Percentiles rank a stretch among this genome's conserved stretches.
phyloP scores from a whole-genome alignment of 2,888 invertebrate species.

The Ferdinandea cuprea region DNA sequence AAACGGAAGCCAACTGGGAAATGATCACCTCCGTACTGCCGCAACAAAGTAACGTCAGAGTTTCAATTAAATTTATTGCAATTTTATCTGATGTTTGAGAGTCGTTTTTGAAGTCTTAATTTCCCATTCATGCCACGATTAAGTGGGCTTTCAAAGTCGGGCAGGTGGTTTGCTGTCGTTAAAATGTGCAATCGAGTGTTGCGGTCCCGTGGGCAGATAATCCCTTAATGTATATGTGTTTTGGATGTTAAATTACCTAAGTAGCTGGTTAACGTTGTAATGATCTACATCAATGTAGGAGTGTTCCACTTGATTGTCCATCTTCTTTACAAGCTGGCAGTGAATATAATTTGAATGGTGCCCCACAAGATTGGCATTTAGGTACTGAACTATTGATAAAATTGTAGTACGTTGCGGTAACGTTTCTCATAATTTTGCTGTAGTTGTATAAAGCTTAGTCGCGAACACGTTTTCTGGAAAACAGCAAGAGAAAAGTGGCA shows the following conservation, averaged over 20 bases:
- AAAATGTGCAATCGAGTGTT: conserved; percentile 21
- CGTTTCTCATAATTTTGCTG: no score
- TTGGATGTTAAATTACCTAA: neutral
- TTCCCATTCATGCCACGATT: conserved; percentile 69
- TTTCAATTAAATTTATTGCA: conserved; percentile 53
- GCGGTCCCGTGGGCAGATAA: neutral
- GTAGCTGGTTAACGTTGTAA: no score
- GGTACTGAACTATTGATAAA: no score
- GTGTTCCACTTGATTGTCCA: no score
- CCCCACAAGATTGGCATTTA: no score
- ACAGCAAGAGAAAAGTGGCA: no score
- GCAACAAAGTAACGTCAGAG: conserved; percentile 3
- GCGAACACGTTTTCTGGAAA: no score
- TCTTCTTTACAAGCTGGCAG: no score
- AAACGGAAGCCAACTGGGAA: conserved; percentile 58
- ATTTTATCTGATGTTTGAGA: conserved; percentile 37
- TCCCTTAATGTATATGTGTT: neutral
- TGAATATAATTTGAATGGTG: no score
- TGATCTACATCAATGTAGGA: no score
- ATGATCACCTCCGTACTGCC: neutral
- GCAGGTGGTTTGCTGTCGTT: conserved; percentile 3
- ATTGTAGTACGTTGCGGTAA: no score
- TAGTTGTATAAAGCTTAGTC: no score
- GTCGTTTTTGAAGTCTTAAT: conserved; percentile 65
- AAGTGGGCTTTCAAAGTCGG: conserved; percentile 36